Percentiles rank a stretch among this genome's conserved stretches.
Evolutionary conservation across 2,888 invertebrate genomes (phyloP).

Genomic region (Orthosia gracilis): DNA sequence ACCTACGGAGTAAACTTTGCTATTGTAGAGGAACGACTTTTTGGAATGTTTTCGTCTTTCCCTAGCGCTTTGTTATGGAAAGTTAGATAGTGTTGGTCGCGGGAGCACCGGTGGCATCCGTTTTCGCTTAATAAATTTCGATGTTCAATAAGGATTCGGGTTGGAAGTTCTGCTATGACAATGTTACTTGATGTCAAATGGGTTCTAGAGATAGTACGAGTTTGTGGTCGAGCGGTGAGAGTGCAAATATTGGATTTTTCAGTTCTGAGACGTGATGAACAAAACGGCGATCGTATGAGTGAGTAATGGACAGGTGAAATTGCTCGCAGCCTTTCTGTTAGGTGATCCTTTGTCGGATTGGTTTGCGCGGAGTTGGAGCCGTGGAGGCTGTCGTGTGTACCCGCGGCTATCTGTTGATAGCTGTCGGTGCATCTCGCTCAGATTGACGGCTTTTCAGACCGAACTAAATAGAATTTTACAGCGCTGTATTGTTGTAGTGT

Average conservation of each 20-base stretch:
- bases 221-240: constrained; percentile 59
- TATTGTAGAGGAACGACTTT: constrained; percentile 87
- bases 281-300: constrained; percentile 68
- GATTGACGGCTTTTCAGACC: constrained; percentile 77
- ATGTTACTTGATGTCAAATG: constrained; percentile 67
- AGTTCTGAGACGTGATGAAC: constrained; percentile 41
- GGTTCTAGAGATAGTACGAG: constrained; percentile 55
- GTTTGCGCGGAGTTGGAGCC: constrained; percentile 68
- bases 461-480: constrained; percentile 77
- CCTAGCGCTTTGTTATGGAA: constrained; percentile 81
- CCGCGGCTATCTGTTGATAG: constrained; percentile 79
- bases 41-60: constrained; percentile 79
- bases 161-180: constrained; percentile 64
- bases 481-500: constrained; percentile 62
- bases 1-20: constrained; percentile 87
- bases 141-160: constrained; percentile 73
- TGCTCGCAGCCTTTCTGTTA: constrained; percentile 73
- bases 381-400: constrained; percentile 73
- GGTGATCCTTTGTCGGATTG: constrained; percentile 79
- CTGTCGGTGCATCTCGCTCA: constrained; percentile 75
- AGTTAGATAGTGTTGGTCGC: constrained; percentile 84
- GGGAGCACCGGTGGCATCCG: constrained; percentile 77
- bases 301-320: constrained; percentile 78
- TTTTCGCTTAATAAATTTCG: constrained; percentile 77
- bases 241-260: constrained; percentile 58